Conservation (phyloP, 1,140 invertebrate species). For the Microvelia longipes region DNA sequence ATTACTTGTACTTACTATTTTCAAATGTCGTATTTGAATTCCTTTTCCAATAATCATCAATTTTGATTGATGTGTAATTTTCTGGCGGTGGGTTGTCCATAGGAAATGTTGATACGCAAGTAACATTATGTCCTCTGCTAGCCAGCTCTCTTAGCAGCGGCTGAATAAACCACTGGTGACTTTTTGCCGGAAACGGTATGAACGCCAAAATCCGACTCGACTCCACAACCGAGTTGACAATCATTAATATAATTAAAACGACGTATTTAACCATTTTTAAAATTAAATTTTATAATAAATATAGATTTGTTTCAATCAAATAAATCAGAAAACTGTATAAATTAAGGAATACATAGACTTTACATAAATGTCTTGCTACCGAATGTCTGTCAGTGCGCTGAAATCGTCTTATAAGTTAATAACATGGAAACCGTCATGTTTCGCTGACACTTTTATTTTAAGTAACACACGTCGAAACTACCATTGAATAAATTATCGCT, state of each 20-base stretch:
- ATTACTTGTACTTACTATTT: no score
- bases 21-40: neutral
- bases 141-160: conserved; percentile 17
- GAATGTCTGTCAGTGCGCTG: no score
- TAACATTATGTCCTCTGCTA: conserved; percentile 22
- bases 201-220: conserved; percentile 13
- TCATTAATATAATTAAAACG: neutral
- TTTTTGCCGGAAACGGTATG: conserved; percentile 14
- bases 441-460: no score
- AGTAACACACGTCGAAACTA: no score
- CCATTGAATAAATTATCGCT: no score
- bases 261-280: neutral
- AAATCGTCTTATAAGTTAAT: no score
- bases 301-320: neutral
- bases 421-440: no score
- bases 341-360: no score
- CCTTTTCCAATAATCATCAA: no score
- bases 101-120: conserved; percentile 13
- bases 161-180: conserved; percentile 16
- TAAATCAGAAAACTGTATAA: neutral
- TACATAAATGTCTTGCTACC: no score
- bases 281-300: neutral
- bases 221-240: neutral
- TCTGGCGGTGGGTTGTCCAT: conserved; percentile 9
- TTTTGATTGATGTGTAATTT: conserved; percentile 6